Evolutionary conservation across 2,888 invertebrate genomes (phyloP).

Genomic region (Odontocolon sp.): DNA sequence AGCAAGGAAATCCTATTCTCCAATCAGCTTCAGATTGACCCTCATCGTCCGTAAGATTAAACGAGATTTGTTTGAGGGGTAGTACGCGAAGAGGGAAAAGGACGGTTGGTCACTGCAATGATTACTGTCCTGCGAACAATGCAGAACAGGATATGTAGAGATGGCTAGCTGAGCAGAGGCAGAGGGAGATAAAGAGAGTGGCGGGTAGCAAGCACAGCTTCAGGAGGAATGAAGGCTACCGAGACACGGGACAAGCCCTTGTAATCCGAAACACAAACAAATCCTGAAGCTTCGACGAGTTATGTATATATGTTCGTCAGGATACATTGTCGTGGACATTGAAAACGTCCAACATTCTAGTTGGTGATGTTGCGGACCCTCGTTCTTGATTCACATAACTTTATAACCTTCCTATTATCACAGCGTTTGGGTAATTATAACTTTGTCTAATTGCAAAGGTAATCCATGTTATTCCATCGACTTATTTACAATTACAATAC

Average conservation of each 20-base stretch:
- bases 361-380: not conserved
- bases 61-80: slow-evolving; percentile 10
- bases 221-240: not conserved
- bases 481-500: not conserved
- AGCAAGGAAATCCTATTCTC: not conserved
- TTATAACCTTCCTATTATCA: not conserved
- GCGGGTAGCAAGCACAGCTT: too few relatives aligned
- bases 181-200: not conserved
- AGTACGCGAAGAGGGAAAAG: not conserved
- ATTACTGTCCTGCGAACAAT: not conserved
- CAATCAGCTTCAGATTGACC: slow-evolving; percentile 50
- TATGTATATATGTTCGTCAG: not conserved
- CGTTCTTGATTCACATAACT: not conserved
- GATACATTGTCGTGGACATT: not conserved
- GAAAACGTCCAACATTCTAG: not conserved
- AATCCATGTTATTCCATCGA: not conserved
- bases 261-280: slow-evolving; percentile 74
- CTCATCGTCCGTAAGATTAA: slow-evolving; percentile 55
- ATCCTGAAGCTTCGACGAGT: slow-evolving; percentile 58
- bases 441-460: slow-evolving; percentile 31
- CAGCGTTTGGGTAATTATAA: slow-evolving; percentile 25
- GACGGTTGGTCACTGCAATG: not conserved
- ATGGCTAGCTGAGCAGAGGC: not conserved
- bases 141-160: too few relatives aligned
- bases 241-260: slow-evolving; percentile 53